phyloP scores from a whole-genome alignment of 2,797 vertebrate species.

The Triplophysa bombifrons region DNA sequence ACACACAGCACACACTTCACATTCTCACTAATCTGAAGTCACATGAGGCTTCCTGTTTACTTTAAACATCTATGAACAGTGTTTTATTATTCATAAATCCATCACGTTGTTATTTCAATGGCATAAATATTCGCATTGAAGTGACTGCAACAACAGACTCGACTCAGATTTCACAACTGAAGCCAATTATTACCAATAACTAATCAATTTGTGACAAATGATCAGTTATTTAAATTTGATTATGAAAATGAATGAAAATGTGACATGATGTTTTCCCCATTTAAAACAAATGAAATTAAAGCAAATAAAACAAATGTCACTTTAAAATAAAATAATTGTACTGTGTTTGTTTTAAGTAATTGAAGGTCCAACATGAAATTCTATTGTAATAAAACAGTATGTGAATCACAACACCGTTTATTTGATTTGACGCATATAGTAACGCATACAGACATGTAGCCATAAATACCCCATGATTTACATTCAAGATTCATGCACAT shows the following conservation, averaged over 20 bases:
- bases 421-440: background rate
- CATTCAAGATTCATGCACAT: slow-evolving; percentile 14
- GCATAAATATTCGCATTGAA: too few species aligned
- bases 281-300: too few species aligned
- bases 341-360: background rate
- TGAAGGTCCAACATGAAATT: background rate
- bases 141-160: background rate
- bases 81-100: background rate
- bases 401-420: background rate
- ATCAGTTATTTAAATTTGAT: background rate
- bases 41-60: background rate
- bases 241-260: background rate
- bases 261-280: too few species aligned
- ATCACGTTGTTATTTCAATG: too few species aligned
- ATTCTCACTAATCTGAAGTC: slow-evolving; percentile 75
- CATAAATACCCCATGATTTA: slow-evolving; percentile 13
- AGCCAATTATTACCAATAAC: background rate
- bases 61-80: background rate
- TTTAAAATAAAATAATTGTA: background rate
- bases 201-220: background rate
- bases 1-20: slow-evolving; percentile 81
- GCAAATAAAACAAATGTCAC: background rate
- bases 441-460: background rate
- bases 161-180: background rate
- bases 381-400: background rate